Evolutionary conservation across 2,888 invertebrate genomes (phyloP).

Genomic region (Brachyptera putata): DNA sequence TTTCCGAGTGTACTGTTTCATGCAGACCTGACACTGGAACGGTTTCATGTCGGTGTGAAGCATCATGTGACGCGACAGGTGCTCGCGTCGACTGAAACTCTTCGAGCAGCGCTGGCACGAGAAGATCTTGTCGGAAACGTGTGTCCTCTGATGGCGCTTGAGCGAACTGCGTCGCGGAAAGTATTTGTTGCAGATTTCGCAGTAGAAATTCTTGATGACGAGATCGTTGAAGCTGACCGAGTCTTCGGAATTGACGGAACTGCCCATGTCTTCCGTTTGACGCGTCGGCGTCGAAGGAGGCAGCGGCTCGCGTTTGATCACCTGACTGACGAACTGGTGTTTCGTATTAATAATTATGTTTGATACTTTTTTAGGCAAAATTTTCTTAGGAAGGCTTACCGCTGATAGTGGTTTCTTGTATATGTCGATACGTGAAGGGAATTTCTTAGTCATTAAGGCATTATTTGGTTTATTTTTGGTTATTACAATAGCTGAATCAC

Average conservation of each 20-base stretch:
- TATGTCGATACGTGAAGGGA: not conserved
- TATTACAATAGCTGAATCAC: not conserved
- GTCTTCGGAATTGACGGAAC: constrained; percentile 10
- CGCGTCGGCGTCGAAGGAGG: no score
- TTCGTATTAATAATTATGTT: not conserved
- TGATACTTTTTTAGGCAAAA: not conserved
- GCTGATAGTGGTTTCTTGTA: not conserved
- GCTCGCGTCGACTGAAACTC: constrained; percentile 38
- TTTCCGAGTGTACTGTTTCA: constrained; percentile 36
- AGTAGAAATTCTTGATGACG: constrained; percentile 20
- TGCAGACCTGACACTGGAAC: constrained; percentile 36
- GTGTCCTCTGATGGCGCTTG: constrained; percentile 38
- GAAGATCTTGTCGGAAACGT: constrained; percentile 37
- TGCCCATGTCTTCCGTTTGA: not conserved
- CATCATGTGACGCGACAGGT: constrained; percentile 37
- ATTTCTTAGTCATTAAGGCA: not conserved
- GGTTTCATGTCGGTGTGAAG: constrained; percentile 36
- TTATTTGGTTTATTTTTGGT: not conserved
- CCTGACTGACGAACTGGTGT: constrained; percentile 12
- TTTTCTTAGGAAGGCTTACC: not conserved
- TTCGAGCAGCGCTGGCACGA: constrained; percentile 38
- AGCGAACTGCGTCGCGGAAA: constrained; percentile 37
- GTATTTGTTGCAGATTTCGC: constrained; percentile 25
- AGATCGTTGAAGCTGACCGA: constrained; percentile 9
- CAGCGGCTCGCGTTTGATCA: constrained; percentile 13